Evolutionary conservation across 2,888 invertebrate genomes (phyloP).

Genomic region (Stegophylla sp.): DNA sequence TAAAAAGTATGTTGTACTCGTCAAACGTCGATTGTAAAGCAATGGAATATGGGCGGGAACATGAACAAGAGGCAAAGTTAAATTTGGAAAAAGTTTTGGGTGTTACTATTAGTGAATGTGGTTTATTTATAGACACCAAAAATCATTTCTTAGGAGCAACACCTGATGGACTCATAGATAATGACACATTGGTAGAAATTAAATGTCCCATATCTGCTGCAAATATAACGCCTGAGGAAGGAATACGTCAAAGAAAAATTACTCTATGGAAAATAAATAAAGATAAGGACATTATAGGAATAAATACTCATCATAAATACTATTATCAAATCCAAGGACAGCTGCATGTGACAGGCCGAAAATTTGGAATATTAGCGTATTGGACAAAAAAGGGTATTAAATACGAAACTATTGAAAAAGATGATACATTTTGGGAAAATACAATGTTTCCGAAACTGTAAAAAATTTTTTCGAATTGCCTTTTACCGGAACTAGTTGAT

Average conservation of each 20-base stretch:
- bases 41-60: constrained; percentile 16
- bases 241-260: constrained; percentile 18
- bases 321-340: constrained; percentile 15
- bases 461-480: background rate
- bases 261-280: constrained; percentile 10
- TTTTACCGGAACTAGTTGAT: constrained; percentile 1
- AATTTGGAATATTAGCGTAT: constrained; percentile 5
- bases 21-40: constrained; percentile 1
- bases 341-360: constrained; percentile 7
- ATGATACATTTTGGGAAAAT: background rate
- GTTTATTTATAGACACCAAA: constrained; percentile 19
- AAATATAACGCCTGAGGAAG: constrained; percentile 19
- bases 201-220: constrained; percentile 7
- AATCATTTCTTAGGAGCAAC: constrained; percentile 19
- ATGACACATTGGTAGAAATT: constrained; percentile 7
- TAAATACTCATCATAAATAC: background rate
- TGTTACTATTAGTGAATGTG: constrained; percentile 1
- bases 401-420: constrained; percentile 6
- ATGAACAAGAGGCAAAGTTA: constrained; percentile 13
- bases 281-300: constrained; percentile 7
- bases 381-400: constrained; percentile 12
- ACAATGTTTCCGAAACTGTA: background rate
- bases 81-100: constrained; percentile 12
- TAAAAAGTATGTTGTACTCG: background rate
- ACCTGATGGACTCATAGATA: constrained; percentile 17